Evolutionary conservation across 2,888 invertebrate species (phyloP), one percentile per base, ranked within the genome.

Genomic region (Dolichopus griseipennis): DNA sequence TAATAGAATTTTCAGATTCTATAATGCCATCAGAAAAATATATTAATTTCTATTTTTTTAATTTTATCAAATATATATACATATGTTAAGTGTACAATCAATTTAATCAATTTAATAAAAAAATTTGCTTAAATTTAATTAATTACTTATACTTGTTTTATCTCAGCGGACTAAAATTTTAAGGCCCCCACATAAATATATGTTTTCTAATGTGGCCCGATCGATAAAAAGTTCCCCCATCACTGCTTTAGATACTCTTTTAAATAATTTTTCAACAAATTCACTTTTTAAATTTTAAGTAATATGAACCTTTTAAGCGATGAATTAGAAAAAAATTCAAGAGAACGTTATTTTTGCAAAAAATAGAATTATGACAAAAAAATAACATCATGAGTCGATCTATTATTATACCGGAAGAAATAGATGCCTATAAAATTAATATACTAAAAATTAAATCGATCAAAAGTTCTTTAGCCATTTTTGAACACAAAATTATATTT

Each of bases 141-240:
- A 61, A 61, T 61, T 8, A 12, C 61, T 61, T 22, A 22, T 61
- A 61, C 61, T 61, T 20, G 61, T 61, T 61, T 61, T 61, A 61
- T 61, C 21, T 61, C 8, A 61, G 21, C 61, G 61, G 21, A 61
- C 61, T 61, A 61, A 61, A 61, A 12, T 64, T 64, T 64, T 64
- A 64, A 64, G 64, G 64, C 64, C 64, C 64, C 33, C 64, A 64
- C 64, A 64, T 18, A 64, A 64, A 64, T 64, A 64, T 33, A 64
- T 7, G 64, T 64, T 64, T 64, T 33, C 10, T 61, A 61, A 61
- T 61, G 61, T 61, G 61, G 61, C 61, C 20, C 20, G 61, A 61
- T 61, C 61, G 63, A 63, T 63, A 22, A 63, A 63, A 63, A 63
- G 63, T 27, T 63, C 63, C 22, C 63, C 27, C 63, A 63, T 63